Evolutionary conservation across 2,113 vertebrate genomes (phyloP).

Genomic region (Amia ocellicauda): DNA sequence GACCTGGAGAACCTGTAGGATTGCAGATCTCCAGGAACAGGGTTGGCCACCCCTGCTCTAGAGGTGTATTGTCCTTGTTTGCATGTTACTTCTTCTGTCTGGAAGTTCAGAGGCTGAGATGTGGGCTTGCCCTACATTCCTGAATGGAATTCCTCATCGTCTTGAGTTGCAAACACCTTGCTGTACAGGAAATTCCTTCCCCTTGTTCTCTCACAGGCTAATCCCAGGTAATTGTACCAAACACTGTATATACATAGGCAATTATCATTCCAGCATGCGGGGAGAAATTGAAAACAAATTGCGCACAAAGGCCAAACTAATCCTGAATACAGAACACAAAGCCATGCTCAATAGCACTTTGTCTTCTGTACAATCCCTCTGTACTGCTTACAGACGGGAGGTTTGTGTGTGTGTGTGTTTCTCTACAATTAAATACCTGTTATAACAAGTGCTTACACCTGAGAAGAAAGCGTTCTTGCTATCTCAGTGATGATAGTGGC

Average conservation of each 20-base stretch:
- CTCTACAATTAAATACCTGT: slow-evolving; percentile 57
- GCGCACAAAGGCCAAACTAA: slow-evolving; percentile 47
- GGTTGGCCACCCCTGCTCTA: no score
- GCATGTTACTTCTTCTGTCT: not conserved
- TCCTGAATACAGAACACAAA: slow-evolving; percentile 47
- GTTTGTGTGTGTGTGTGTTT: slow-evolving; percentile 22
- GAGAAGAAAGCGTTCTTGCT: slow-evolving; percentile 45
- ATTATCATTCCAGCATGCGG: slow-evolving; percentile 11
- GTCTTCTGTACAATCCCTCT: slow-evolving; percentile 48
- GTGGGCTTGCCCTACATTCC: slow-evolving; percentile 10
- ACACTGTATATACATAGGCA: slow-evolving; percentile 4
- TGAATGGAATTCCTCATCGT: slow-evolving; percentile 1
- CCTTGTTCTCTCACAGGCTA: not conserved
- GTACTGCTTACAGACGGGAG: slow-evolving; percentile 56
- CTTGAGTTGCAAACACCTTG: slow-evolving; percentile 14
- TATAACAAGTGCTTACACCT: slow-evolving; percentile 50
- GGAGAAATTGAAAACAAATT: slow-evolving; percentile 53
- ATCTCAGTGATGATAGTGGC: slow-evolving; percentile 37
- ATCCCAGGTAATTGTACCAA: not conserved
- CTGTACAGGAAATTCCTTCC: slow-evolving; percentile 3
- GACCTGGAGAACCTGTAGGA: no score
- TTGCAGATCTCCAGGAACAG: no score
- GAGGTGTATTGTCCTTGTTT: no score
- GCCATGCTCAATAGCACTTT: slow-evolving; percentile 50
- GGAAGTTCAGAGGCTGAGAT: slow-evolving; percentile 4